Evolutionary conservation across 2,797 vertebrate species (phyloP).

Genomic region (Aphelocoma californica): DNA sequence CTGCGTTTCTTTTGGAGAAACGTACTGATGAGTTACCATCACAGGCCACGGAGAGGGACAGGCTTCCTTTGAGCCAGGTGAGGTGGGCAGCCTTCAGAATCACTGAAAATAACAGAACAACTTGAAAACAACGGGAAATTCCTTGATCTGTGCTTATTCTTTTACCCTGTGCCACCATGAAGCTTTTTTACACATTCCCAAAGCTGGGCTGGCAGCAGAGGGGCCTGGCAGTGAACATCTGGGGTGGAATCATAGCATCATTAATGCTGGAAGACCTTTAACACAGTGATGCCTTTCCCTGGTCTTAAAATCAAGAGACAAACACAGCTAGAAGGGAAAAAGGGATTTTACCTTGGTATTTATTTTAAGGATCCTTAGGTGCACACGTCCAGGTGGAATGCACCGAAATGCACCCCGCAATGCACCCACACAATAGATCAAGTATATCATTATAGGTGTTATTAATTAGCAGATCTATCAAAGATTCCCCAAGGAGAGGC

Average conservation of each 20-base stretch:
- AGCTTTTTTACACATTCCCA: accelerated
- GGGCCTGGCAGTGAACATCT: not conserved
- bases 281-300: too few species aligned
- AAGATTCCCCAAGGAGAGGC: too few species aligned
- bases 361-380: too few species aligned
- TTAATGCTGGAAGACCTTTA: not conserved
- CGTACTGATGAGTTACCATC: accelerated
- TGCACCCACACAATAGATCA: too few species aligned
- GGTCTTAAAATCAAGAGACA: too few species aligned
- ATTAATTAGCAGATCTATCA: too few species aligned
- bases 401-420: too few species aligned
- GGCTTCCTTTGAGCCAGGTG: not conserved
- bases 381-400: too few species aligned
- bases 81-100: not conserved
- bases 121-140: not conserved
- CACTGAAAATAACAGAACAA: not conserved
- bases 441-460: too few species aligned
- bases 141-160: not conserved
- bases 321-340: too few species aligned
- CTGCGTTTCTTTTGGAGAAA: not conserved
- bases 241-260: not conserved
- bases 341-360: too few species aligned
- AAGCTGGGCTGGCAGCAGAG: not conserved
- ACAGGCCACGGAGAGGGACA: not conserved
- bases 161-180: not conserved